Evolutionary conservation across 2,797 vertebrate genomes (phyloP).

Genomic region (Semaprochilodus insignis): DNA sequence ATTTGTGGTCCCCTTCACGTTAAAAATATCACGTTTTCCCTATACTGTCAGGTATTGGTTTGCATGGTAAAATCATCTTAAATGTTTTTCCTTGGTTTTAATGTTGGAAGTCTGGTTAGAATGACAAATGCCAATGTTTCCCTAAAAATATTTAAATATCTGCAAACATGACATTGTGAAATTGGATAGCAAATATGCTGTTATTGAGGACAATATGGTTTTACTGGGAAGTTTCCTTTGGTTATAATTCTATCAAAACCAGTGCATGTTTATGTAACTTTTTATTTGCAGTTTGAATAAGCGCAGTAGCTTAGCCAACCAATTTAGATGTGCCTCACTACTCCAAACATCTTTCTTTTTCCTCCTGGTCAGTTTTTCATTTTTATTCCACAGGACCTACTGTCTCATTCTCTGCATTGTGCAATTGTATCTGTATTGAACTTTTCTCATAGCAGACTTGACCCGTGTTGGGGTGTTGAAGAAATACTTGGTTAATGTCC

Average conservation of each 20-base stretch:
- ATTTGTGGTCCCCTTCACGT: background rate
- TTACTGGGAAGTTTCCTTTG: background rate
- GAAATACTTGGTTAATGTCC: constrained; percentile 10
- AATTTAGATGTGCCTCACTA: background rate
- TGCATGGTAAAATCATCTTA: constrained; percentile 8
- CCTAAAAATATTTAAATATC: background rate
- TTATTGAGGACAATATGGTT: background rate
- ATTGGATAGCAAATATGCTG: background rate
- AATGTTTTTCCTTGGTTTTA: too few species aligned
- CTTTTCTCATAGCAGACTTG: background rate
- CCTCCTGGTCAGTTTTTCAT: constrained; percentile 1
- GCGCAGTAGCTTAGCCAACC: background rate
- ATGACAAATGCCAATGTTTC: background rate
- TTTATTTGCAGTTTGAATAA: constrained; percentile 15
- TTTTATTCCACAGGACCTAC: background rate
- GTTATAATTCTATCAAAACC: background rate
- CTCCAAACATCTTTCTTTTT: background rate
- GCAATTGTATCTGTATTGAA: background rate
- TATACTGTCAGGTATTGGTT: background rate
- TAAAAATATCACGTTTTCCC: background rate
- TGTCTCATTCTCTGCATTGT: background rate
- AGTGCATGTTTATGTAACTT: background rate
- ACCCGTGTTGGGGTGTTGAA: background rate
- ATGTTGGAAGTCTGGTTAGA: background rate
- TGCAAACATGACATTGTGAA: background rate